Base-by-base conservation (phyloP, 2,113 vertebrate genomes). In the Dunckerocampus dactyliophorus region DNA sequence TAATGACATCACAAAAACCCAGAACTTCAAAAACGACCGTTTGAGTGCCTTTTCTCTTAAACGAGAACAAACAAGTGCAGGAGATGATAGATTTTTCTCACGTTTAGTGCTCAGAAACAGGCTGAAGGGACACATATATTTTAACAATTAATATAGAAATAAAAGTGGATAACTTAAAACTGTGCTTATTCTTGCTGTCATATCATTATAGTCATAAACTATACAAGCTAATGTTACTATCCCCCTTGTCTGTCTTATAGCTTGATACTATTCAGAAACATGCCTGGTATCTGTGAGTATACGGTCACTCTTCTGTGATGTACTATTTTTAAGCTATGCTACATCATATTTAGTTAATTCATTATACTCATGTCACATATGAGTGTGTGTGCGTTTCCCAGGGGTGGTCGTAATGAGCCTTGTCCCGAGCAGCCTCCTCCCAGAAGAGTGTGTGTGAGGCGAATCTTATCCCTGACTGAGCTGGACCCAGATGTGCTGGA, bases 201-300 rank as follows among this genome's bases (percentile, higher is more conserved):
- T 34, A 34, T 34, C 7, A 34, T 34, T 8, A 34, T 34, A 34
- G 31, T 5, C 31, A 34, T 34, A 34, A 34, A 34, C 12, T 14
- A 43, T 43, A 43, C 13, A 43, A 43, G 14, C 11, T 4, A 4
- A 43, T 14, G 1, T 43, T 43, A 43, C 39, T 14, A 14, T 43
- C 13, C 39, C 13, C 14, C 13, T 56, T 56, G 54, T 56, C 19
- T 56, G 37, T 67, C 60, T 79, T 77, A 77, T 87, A 95, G 94
- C 91, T 95, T 84, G 94, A 96, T 76, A 91, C 92, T 80, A 95
- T 95, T 79, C 92, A 95, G 91, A 96, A 95, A 82, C 94, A 96
- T 46, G 88, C 93, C 70, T 96, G 94, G 94, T 96, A 95, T 86
- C 89, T 90, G 94, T 96, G 86, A 95, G 94, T 95, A 90, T 70